These are phyloP conservation scores for Silurus aristotelis DNA, from an alignment of 2,797 vertebrate genomes.

Conservation along the genomic window DNA sequence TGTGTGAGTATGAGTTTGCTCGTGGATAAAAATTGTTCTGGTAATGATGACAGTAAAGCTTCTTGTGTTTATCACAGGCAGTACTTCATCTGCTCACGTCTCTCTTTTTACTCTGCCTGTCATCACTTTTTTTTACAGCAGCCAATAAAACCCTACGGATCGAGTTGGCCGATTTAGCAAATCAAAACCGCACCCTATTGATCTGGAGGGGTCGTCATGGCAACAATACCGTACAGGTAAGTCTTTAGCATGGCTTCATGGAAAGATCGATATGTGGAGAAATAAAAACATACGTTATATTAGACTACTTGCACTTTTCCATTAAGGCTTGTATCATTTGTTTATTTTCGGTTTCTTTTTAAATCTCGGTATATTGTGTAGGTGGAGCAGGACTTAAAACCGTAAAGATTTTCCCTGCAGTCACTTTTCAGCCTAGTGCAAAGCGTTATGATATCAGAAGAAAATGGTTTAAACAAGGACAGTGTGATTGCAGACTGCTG, in stretches of 20 bases:
- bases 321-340: neutral
- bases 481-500: neutral
- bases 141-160: constrained; percentile 20
- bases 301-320: neutral
- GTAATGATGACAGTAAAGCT: neutral
- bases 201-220: neutral
- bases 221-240: constrained; percentile 2
- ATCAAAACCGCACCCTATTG: neutral
- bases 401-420: neutral
- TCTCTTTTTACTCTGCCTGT: neutral
- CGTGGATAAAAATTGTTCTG: neutral
- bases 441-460: neutral
- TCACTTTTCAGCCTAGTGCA: neutral
- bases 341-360: neutral
- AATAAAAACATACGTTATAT: neutral
- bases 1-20: constrained; percentile 28
- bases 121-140: neutral
- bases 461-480: neutral
- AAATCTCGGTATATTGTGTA: neutral
- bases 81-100: neutral
- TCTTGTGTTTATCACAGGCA: neutral
- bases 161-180: neutral
- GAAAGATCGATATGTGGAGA: neutral
- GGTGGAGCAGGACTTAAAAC: neutral
- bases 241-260: neutral